Base-by-base conservation (phyloP, 2,113 vertebrate species). In the Oenanthe melanoleuca region DNA sequence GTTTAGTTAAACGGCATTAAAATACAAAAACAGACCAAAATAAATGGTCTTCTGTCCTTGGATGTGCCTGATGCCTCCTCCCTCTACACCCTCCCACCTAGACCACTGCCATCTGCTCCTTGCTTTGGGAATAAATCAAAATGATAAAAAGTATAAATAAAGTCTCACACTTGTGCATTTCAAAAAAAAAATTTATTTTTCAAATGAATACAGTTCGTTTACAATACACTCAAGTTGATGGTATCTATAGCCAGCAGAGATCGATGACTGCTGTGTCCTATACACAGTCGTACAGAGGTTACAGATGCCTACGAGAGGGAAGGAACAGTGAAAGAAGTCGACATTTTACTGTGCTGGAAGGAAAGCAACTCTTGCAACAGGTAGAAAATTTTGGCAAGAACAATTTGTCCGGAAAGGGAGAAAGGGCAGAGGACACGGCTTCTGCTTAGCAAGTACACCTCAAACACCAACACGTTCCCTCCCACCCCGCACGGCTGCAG, bases 301-400 rank as follows among this genome's bases (percentile, higher is more conserved):
- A 97, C 89, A 91, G 94, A 72, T 87, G 95, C 86, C 94, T 88
- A 91, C 63, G 57, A 85, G 91, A 95, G 69, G 80, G 71, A 53
- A 83, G 82, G 83, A 83, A 95, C 75, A 85, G 90, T 61, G 93
- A 84, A 78, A 91, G 84, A 93, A 94, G 88, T 86, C 53, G 86
- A 94, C 83, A 77, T 89, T 97, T 92, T 94, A 91, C 88, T 90
- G 92, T 70, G 95, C 95, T 97, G 96, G 96, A 96, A 92, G 91
- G 86, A 93, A 96, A 97, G 95, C 92, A 91, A 93, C 93, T 92
- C 67, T 93, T 74, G 96, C 92, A 90, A 93, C 88, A 93, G 93
- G 95, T 93, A 95, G 95, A 97, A 97, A 95, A 95, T 97, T 97
- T 97, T 98, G 98, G 98, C 97, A 98, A 97, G 96, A 97, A 96